A percentile compares a stretch with the other conserved stretches of the same genome.
phyloP scores from a whole-genome alignment of 2,113 vertebrate genomes.

The Centropus bengalensis region DNA sequence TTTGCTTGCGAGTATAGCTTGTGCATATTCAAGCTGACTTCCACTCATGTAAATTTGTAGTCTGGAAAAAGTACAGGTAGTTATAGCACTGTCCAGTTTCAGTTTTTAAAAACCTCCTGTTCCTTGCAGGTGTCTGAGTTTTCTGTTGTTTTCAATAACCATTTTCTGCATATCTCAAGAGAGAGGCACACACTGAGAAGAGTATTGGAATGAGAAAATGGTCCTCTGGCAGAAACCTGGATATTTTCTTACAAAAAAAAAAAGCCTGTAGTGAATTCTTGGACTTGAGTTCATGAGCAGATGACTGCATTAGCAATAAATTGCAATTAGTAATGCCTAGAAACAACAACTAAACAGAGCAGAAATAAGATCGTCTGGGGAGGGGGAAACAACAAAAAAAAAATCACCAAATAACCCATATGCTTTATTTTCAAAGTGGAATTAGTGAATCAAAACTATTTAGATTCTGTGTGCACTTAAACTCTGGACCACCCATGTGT shows the following conservation, averaged over 20 bases:
- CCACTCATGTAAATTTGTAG: neutral
- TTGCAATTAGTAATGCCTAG: constrained; percentile 32
- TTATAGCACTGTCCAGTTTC: neutral
- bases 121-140: neutral
- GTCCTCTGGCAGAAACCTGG: neutral
- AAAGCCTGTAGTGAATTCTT: neutral
- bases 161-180: neutral
- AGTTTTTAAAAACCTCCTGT: neutral
- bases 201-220: neutral
- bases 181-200: neutral
- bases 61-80: neutral
- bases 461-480: neutral
- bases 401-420: neutral
- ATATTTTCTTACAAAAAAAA: neutral
- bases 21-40: neutral
- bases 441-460: neutral
- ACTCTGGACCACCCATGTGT: neutral
- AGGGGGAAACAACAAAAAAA: neutral
- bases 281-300: neutral
- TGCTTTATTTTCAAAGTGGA: neutral
- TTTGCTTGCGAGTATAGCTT: neutral
- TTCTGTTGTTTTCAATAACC: neutral
- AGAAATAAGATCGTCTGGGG: constrained; percentile 8
- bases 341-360: constrained; percentile 52
- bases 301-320: neutral